Evolutionary conservation across 2,888 invertebrate genomes (phyloP), one percentile per base, ranked within the genome.

Genomic region (Dasysyrphus tricinctus): DNA sequence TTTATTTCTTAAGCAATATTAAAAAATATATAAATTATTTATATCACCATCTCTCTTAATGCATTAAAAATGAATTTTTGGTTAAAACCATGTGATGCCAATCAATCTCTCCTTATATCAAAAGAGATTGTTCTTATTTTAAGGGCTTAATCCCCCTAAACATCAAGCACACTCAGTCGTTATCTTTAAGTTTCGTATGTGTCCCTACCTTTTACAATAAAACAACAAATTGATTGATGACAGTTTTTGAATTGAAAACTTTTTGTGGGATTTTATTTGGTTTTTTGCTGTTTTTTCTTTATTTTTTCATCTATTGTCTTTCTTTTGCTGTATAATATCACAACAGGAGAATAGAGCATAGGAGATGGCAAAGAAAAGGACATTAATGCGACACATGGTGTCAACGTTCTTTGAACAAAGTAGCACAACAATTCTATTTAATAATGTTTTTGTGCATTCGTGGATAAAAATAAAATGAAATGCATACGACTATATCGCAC

Each of bases 351-450:
- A 57, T 39, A 19, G 3, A 59, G 6, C 2, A 3, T 0, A 39
- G 4, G 9, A 19, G 61, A 61, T 54, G 54, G 29, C 61, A 61
- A 61, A 24, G 24, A 61, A 61, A 61, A 39, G 39, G 61, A 61
- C 61, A 61, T 61, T 61, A 61, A 61, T 61, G 61, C 61, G 61
- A 61, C 61, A 61, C 61, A 42, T 61, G 61, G 61, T 61, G 61
- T 61, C 61, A 39, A 61, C 61, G 39, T 61, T 37, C 57, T 24
- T 61, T 61, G 39, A 61, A 61, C 61, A 61, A 61, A 61, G 61
- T 61, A 61, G 39, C 61, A 61, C 16, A 61, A 61, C 39, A 61
- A 61, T 61, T 61, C 61, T 61, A 61, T 61, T 61, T 61, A 61
- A 61, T 61, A 61, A 61, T 42, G 39, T 61, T 61, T 61, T 61